Base-by-base conservation (phyloP, 2,113 vertebrate genomes). In the Gopherus evgoodei region DNA sequence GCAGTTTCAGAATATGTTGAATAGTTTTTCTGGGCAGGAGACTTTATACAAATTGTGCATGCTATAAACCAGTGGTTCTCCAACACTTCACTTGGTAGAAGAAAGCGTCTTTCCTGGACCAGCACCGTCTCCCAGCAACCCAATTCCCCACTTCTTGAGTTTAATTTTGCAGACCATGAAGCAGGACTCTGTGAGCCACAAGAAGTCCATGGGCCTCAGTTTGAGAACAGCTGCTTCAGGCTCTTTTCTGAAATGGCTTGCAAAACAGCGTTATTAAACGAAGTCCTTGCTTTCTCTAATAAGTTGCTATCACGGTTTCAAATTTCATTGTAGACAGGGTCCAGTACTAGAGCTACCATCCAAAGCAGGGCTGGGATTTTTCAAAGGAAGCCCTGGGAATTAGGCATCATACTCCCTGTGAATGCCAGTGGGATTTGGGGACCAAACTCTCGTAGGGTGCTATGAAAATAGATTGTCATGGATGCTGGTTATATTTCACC, bases 391-490 rank as follows among this genome's bases (percentile, higher is more conserved):
- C 62, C 50, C 49, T n/a, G 21, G 47, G 22, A 62, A 59, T 4
- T 62, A 29, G 5, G 1, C 56, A 57, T 27, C 56, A 57, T 57
- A 24, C 10, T 86, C 59, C 8, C 7, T 25, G 56, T 82, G 59
- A 31, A 16, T 91, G n/a, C 47, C 69, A 21, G 2, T 88, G 72
- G 10, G 25, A 4, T 57, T 90, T 69, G 76, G 84, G 52, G 79
- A 86, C 29, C 0, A 2, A 75, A 25, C 38, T 75, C 13, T 8
- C 4, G 65, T 52, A 76, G 75, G 62, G 31, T 65, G 7, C 62
- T 65, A 16, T 1, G 54, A 52, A 42, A 54, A 19, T 90, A 76
- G 57, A 89, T 75, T 65, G 85, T 35, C 0, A 0, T 4, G 10
- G 8, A 42, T 13, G 10, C 38, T 76, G 38, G 38, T 76, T 38